Base-by-base conservation (phyloP, 2,113 vertebrate species). In the Piliocolobus tephrosceles region DNA sequence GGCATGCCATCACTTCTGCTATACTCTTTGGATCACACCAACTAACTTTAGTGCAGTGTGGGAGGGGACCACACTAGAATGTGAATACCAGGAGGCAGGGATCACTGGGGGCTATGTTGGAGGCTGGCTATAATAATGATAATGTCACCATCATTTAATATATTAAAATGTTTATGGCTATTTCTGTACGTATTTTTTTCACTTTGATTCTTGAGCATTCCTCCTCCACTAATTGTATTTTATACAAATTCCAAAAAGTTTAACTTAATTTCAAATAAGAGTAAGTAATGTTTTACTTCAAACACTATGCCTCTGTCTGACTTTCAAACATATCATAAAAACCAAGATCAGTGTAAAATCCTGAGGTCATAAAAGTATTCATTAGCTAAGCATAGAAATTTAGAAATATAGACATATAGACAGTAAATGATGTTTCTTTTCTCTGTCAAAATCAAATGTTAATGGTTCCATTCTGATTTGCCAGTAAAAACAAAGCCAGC, bases 351-450 rank as follows among this genome's bases (percentile, higher is more conserved):
- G 16, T 1, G 7, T 86, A 87, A 96, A 94, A 93, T 96, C 27
- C 75, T 72, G 45, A 88, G 13, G 38, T 38, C 14, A 38, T 82
- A 90, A 92, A 92, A 87, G 80, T 97, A 96, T 8, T 7, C 17
- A 64, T 38, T 8, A 82, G 27, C 16, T 89, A 73, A 96, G 20
- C 35, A 57, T 82, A 47, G 68, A 83, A 86, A 45, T 84, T 90
- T 92, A 58, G 25, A 96, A 94, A 57, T 83, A 92, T 75, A 95
- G 96, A 88, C 64, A 57, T 76, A 90, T 75, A 94, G 96, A 88
- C 64, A 61, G 30, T 40, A 92, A 95, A 70, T 92, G 25, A 52
- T 55, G 3, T 50, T 83, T 96, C 20, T 75, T 64, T 94, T 76
- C 72, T 96, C 43, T 47, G 35, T 45, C 30, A 78, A 66, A 82